A percentile compares a stretch with the other conserved stretches of the same genome.
Conservation (phyloP, 2,888 invertebrate species). For the Sinhomidia bicolor region DNA sequence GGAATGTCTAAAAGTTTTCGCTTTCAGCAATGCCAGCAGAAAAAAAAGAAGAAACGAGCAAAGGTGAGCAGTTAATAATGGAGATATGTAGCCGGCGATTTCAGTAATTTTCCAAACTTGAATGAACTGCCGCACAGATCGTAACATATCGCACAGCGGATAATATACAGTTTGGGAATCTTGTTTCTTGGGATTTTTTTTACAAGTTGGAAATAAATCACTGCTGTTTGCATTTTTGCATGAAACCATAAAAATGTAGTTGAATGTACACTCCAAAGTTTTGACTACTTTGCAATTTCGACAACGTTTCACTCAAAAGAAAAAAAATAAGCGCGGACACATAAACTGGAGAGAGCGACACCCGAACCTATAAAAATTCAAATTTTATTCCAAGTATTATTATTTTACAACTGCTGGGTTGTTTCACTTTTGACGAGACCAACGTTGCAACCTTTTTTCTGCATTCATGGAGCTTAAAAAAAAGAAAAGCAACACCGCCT, state of each 20-base stretch:
- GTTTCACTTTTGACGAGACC: neutral
- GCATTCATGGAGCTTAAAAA: too few relatives aligned
- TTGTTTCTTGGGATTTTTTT: conserved; percentile 39
- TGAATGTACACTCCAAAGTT: neutral
- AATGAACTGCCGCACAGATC: neutral
- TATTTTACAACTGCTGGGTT: conserved; percentile 10
- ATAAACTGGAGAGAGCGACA: neutral
- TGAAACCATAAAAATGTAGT: conserved; percentile 29
- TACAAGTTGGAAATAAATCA: conserved; percentile 25
- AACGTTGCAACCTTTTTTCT: neutral
- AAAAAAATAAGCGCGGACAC: neutral
- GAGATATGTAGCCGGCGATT: neutral
- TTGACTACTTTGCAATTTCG: neutral
- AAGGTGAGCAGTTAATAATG: neutral
- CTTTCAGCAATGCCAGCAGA: neutral
- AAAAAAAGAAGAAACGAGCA: too few relatives aligned
- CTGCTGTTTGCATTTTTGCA: conserved; percentile 29
- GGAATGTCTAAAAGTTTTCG: neutral
- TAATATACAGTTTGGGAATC: neutral
- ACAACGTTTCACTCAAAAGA: neutral
- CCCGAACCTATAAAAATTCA: conserved; percentile 22
- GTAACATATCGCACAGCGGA: neutral
- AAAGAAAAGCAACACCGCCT: too few relatives aligned
- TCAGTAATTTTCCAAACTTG: neutral
- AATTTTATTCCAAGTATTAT: conserved; percentile 9